phyloP scores from a whole-genome alignment of 2,888 invertebrate species.

The Drosophila mimetica region DNA sequence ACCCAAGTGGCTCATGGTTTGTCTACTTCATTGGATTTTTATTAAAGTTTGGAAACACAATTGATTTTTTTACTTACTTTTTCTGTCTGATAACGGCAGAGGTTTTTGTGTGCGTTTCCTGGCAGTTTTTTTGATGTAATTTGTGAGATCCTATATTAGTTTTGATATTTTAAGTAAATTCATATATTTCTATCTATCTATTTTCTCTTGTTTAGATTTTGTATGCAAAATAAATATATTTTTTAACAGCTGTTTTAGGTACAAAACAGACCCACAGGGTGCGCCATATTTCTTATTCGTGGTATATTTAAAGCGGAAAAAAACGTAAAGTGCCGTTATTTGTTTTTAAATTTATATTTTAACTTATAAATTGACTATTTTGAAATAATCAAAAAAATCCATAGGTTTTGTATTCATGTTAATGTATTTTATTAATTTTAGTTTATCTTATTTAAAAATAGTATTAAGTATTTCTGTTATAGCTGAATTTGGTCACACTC shows the following conservation, averaged over 20 bases:
- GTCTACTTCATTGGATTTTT: not conserved
- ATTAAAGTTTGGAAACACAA: not conserved
- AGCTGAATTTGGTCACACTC: not conserved
- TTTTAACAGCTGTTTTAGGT: conserved; percentile 24
- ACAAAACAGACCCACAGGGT: too few species aligned
- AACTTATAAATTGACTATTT: not conserved
- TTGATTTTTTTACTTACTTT: conserved; percentile 12
- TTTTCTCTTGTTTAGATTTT: conserved; percentile 6
- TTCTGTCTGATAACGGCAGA: not conserved
- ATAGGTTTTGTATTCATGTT: too few species aligned
- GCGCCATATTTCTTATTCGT: too few species aligned
- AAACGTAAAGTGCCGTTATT: too few species aligned
- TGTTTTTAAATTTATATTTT: not conserved
- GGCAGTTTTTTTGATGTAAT: not conserved
- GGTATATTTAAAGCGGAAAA: too few species aligned
- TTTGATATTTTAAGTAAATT: not conserved
- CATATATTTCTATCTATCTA: not conserved
- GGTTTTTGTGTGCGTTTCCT: not conserved
- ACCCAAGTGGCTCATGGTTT: conserved; percentile 27
- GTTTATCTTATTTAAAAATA: not conserved
- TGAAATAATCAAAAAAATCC: too few species aligned
- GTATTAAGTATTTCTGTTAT: not conserved
- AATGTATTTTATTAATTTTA: too few species aligned
- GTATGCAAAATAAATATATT: not conserved
- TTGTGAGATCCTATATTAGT: not conserved